These are phyloP conservation scores for Rhea americana DNA, from an alignment of 2,113 vertebrate species.

Conservation along the genomic window DNA sequence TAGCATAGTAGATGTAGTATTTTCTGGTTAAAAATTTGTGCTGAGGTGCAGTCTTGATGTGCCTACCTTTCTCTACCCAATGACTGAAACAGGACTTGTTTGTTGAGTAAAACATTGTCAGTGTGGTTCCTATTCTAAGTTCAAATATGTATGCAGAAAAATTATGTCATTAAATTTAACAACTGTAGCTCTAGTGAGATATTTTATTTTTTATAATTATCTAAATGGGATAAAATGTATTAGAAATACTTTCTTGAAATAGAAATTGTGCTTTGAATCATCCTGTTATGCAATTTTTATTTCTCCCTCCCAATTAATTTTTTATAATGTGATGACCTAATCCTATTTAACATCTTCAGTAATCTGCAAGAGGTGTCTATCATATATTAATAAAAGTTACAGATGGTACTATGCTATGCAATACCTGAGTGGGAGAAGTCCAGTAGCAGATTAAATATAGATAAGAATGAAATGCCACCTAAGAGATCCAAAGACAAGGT, in stretches of 20 bases:
- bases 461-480: neutral
- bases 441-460: neutral
- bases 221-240: neutral
- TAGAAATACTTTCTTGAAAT: conserved; percentile 1
- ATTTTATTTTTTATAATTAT: conserved; percentile 15
- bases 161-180: neutral
- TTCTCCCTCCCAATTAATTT: conserved; percentile 1
- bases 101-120: neutral
- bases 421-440: neutral
- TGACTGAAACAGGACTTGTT: neutral
- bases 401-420: neutral
- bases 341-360: neutral
- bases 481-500: neutral
- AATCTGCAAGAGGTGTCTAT: neutral
- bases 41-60: neutral
- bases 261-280: neutral
- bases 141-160: neutral
- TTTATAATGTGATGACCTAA: neutral
- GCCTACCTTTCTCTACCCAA: neutral
- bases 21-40: neutral
- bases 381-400: neutral
- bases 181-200: neutral
- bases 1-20: neutral
- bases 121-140: neutral
- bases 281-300: neutral